Base-by-base conservation (phyloP, 2,113 vertebrate genomes). In the Lophotis ruficrista region DNA sequence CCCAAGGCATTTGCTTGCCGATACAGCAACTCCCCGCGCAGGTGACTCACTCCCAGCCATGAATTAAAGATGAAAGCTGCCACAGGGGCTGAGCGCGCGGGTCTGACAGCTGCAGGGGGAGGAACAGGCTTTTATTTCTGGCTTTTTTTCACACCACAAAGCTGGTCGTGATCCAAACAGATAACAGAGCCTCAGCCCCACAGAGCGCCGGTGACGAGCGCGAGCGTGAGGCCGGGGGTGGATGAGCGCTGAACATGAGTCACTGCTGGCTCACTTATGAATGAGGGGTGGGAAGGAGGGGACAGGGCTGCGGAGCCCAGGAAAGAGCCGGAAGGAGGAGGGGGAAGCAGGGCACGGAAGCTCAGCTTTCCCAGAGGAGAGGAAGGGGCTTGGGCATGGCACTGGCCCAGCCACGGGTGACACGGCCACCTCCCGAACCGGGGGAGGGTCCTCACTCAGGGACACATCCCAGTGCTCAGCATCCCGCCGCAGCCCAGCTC, bases 61-160 rank as follows among this genome's bases (percentile, higher is more conserved):
- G 96, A 94, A 96, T 96, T 95, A 96, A 96, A 96, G 95, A 95
- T 96, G 78, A 82, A 83, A 94, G 87, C 91, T 50, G 83, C 79
- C 82, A 79, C 47, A 13, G 43, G 69, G 93, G 94, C 94, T 38
- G 66, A 28, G 64, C 73, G 12, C 41, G 13, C 28, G 41, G 76
- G 48, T 14, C 80, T 89, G 91, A 77, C 94, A 93, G 97, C 96
- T 91, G 95, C 94, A 41, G 87, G 72, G 85, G 79, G 79, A 93
- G 89, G 86, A 92, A 70, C 38, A 0, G 5, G 83, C 83, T 94
- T 94, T 97, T 96, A 96, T 96, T 97, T 94, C 45, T 61, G 93
- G 95, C 87, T 70, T 70, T 57, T 69, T 54, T 96, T 96, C 96
- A 90, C 95, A 87, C 94, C 90, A 88, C 88, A 69, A 83, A 87